Conservation (phyloP, 2,113 vertebrate species). For the Sphyrna mokarran region DNA sequence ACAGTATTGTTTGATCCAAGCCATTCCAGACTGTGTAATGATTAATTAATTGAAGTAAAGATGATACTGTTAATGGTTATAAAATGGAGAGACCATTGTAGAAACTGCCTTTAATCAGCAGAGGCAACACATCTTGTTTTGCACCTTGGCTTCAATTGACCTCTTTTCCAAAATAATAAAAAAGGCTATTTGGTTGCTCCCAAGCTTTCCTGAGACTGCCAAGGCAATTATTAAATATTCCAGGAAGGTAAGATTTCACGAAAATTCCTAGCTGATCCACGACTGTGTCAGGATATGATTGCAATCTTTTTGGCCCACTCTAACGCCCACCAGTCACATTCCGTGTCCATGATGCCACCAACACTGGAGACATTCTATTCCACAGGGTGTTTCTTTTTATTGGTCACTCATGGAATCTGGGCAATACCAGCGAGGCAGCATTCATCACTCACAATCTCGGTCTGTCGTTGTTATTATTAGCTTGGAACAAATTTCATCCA, state of each 20-base stretch:
- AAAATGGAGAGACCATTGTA: background rate
- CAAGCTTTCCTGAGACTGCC: too few relatives aligned
- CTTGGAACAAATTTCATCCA: background rate
- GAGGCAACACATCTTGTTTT: background rate
- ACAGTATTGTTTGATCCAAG: background rate
- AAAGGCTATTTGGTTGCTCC: background rate
- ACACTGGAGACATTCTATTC: background rate
- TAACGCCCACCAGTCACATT: background rate
- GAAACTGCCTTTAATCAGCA: background rate
- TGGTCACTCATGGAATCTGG: background rate
- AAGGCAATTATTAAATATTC: background rate
- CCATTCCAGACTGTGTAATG: background rate
- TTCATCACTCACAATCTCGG: background rate
- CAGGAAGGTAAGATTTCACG: background rate
- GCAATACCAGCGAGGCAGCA: background rate
- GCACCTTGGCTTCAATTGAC: background rate
- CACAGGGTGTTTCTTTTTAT: background rate
- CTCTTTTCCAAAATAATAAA: background rate
- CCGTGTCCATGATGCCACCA: background rate
- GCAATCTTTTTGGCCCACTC: background rate
- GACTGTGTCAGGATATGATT: background rate
- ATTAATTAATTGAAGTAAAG: background rate
- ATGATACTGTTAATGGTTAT: background rate
- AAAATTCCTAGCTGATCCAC: background rate
- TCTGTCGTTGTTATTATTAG: background rate